These are phyloP conservation scores for Campoplex nolae DNA, from an alignment of 2,888 invertebrate genomes.

Conservation along the genomic window DNA sequence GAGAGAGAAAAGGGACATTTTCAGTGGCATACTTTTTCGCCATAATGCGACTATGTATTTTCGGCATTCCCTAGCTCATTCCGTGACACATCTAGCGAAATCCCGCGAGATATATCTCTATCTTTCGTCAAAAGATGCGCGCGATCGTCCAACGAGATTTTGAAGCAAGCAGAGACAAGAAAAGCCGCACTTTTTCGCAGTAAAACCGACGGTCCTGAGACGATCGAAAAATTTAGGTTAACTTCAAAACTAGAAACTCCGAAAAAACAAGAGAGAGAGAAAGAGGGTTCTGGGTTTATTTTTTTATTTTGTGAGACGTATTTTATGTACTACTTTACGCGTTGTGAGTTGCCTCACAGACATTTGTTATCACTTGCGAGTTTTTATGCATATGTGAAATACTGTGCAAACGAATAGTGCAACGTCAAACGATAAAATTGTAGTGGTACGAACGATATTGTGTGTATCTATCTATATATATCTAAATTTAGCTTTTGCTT, in stretches of 20 bases:
- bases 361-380: slow-evolving; percentile 34
- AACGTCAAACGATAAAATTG: slow-evolving; percentile 7
- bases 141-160: slow-evolving; percentile 58
- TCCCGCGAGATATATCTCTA: slow-evolving; percentile 36
- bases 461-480: background rate
- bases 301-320: slow-evolving; percentile 30
- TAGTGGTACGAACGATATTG: background rate
- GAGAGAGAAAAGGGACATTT: background rate
- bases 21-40: slow-evolving; percentile 54
- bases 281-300: slow-evolving; percentile 7
- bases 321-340: background rate
- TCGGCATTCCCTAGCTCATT: slow-evolving; percentile 62
- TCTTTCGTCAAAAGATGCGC: slow-evolving; percentile 42
- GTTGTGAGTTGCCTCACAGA: slow-evolving; percentile 3
- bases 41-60: slow-evolving; percentile 63
- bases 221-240: slow-evolving; percentile 12
- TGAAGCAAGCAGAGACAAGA: slow-evolving; percentile 3
- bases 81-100: slow-evolving; percentile 29
- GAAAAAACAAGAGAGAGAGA: background rate
- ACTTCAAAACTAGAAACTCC: slow-evolving; percentile 37
- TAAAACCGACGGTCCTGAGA: slow-evolving; percentile 32
- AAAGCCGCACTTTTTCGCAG: slow-evolving; percentile 48
- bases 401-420: slow-evolving; percentile 29
- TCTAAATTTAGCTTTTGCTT: background rate
- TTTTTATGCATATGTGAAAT: slow-evolving; percentile 8